Conservation (phyloP, 2,797 vertebrate species). For the Phaenicophaeus curvirostris region DNA sequence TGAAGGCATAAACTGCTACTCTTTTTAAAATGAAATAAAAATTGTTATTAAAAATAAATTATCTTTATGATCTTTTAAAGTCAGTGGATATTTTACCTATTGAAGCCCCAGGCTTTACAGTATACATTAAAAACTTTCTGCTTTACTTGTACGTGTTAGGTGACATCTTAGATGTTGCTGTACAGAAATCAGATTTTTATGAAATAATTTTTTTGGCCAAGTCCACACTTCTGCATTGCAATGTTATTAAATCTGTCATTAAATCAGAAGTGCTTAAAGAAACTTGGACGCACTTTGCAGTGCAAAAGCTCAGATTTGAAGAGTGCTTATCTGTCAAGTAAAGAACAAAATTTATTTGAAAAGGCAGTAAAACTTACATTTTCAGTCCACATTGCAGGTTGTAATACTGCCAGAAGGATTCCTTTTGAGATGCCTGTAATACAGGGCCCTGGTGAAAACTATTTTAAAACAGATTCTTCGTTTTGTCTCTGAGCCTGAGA, state of each 20-base stretch:
- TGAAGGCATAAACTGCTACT: slow-evolving; percentile 32
- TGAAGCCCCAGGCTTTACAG: neutral
- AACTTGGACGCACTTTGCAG: neutral
- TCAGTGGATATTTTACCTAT: neutral
- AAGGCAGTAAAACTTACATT: neutral
- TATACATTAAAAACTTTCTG: neutral
- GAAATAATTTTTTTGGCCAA: slow-evolving; percentile 7
- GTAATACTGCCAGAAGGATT: slow-evolving; percentile 5
- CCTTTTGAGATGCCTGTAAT: neutral
- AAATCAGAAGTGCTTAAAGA: slow-evolving; percentile 49
- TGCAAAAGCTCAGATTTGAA: neutral
- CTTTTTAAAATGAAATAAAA: slow-evolving; percentile 40
- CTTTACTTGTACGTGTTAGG: neutral
- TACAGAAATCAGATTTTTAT: slow-evolving; percentile 13
- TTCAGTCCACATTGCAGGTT: neutral
- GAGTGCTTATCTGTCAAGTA: neutral
- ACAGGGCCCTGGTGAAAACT: neutral
- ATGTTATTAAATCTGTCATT: slow-evolving; percentile 5
- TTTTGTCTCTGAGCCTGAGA: neutral
- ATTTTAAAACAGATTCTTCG: neutral
- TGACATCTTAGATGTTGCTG: neutral
- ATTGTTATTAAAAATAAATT: slow-evolving; percentile 12
- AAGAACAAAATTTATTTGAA: slow-evolving; percentile 4
- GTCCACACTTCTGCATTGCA: neutral
- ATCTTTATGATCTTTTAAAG: neutral